Evolutionary conservation across 37 sponge, comb jelly and placozoan genomes (phyloP), one percentile per base, ranked within the genome.

Genomic region (Geodia barretti): DNA sequence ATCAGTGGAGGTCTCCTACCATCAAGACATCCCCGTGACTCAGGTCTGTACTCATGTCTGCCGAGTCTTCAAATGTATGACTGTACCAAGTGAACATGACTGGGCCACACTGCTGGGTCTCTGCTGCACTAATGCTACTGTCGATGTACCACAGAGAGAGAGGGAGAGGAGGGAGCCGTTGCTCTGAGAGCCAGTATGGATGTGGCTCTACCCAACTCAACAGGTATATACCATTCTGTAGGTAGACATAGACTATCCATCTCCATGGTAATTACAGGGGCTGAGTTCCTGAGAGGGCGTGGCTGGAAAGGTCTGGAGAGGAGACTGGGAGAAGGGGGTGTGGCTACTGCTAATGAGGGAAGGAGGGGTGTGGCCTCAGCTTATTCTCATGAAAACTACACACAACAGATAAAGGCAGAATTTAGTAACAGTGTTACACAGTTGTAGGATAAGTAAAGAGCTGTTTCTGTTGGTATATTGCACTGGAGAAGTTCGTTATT

Each of bases 301-400:
- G 79, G 79, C 43, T 96, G 96, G 96, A 70, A 72, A 39, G 96
- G 96, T 19, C 74, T 96, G 47, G 91, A 96, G 64, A 83, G 62
- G 70, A 81, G 78, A 40, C 80, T 93, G 41, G 94, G 94, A 42
- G 85, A 94, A 63, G 90, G 78, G 1, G 75, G 85, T 34, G 95
- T 91, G 29, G 29, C 32, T 5, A 41, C 32, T 36, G 77, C 86
- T 39, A 85, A 78, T 24, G 86, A 89, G 68, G 95, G 95, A 64
- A 84, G 79, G 58, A 71, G 62, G 23, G 95, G 95, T 11, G 5
- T 90, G 21, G 77, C 95, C 26, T 42, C 41, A 2, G 39, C 62
- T 36, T 94, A 94, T 75, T 61, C 68, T 40, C 75, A 94, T 79
- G 95, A 94, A 23, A 34, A 71, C 7, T 38, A 71, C 5, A 66